Base-by-base conservation (phyloP, 2,797 vertebrate genomes). In the Eidolon dupreanum region DNA sequence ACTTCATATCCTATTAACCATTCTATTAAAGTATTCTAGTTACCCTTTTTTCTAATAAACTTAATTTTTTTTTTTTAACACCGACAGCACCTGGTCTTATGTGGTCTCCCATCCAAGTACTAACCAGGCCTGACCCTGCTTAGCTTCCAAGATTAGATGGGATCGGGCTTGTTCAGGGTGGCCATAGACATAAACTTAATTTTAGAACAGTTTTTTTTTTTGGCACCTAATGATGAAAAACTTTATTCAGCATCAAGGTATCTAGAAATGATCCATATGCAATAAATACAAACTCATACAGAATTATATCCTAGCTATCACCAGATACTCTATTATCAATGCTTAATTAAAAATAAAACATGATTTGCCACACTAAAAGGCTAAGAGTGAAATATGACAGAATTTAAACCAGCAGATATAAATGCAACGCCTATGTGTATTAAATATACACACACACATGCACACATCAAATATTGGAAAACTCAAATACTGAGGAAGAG, bases 161-260 rank as follows among this genome's bases (percentile, higher is more conserved):
- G 49, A 49, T 49, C 15, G 15, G 5, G 49, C 7, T 49, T 49
- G 15, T 49, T 49, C 49, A 49, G 49, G 49, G 15, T 49, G 49
- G 49, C 49, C 49, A 1, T 16, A 49, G 15, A 49, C 49, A 49
- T 49, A 49, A 49, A 49, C 49, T 49, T 49, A 49, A 49, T 49
- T 49, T 71, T 43, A 71, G 38, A 71, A 57, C 22, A 70, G 36
- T 36, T 26, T 15, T 70, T 20, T 24, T 41, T 24, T 70, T 36
- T 49, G 46, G 93, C 86, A 93, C 96, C 97, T 98, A 96, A 97
- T 98, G 98, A 98, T 99, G 99, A 99, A 98, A 98, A 99, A 98
- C 98, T 99, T 99, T 99, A 99, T 99, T 99, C 98, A 98, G 99
- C 99, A 99, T 99, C 99, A 99, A 99, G 99, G 99, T 99, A 99